Evolutionary conservation across 1,140 invertebrate genomes (phyloP).

Genomic region (Oryctes rhinoceros): DNA sequence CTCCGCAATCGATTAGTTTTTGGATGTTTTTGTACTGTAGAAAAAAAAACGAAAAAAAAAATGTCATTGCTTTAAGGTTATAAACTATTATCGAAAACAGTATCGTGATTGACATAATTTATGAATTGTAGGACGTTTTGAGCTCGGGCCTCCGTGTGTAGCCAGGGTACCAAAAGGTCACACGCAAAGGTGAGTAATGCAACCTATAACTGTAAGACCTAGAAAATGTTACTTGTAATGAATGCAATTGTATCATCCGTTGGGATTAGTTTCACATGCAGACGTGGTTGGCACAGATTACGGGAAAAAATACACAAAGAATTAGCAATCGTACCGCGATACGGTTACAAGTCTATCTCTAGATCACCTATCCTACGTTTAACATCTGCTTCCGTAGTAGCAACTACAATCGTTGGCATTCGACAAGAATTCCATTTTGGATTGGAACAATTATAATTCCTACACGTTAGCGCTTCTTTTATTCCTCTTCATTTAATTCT

Average conservation of each 20-base stretch:
- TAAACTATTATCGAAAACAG: not conserved
- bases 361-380: not conserved
- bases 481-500: no score
- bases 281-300: conserved; percentile 24
- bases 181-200: conserved; percentile 40
- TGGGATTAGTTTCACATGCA: conserved; percentile 20
- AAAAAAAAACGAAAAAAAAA: conserved; percentile 5
- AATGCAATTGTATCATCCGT: conserved; percentile 34
- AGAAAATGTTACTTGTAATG: conserved; percentile 33
- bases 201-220: conserved; percentile 41
- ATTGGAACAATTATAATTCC: not conserved
- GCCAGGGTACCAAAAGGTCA: conserved; percentile 41
- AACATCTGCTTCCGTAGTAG: conserved; percentile 5
- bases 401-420: not conserved
- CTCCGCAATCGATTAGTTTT: conserved; percentile 33
- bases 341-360: not conserved
- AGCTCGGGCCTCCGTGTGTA: conserved; percentile 29
- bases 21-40: not conserved
- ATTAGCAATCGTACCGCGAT: not conserved
- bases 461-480: no score
- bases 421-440: not conserved
- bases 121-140: conserved; percentile 40
- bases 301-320: not conserved
- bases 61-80: conserved; percentile 37
- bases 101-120: conserved; percentile 37